These are phyloP conservation scores for Excalfactoria chinensis DNA, from an alignment of 2,113 vertebrate species.

Conservation along the genomic window DNA sequence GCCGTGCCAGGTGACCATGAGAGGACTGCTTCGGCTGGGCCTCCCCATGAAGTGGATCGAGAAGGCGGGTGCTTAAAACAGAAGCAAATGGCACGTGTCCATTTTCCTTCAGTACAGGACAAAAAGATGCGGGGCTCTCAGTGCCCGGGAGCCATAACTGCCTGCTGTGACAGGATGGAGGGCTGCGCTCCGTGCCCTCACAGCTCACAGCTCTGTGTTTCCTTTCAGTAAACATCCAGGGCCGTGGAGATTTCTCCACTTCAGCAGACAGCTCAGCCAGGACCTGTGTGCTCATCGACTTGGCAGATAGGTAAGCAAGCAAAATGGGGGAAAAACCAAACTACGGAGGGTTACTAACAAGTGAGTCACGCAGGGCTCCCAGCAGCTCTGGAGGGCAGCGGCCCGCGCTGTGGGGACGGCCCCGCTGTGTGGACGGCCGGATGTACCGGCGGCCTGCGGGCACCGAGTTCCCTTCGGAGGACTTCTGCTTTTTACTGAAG, in stretches of 20 bases:
- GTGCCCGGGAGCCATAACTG: neutral
- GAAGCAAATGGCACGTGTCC: neutral
- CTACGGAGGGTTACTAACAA: neutral
- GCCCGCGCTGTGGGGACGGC: accelerated
- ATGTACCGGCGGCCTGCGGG: too few relatives aligned
- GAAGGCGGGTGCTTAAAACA: neutral
- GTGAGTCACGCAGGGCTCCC: neutral
- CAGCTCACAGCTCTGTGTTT: neutral
- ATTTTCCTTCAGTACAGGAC: neutral
- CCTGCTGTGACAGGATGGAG: neutral
- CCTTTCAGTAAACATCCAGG: neutral
- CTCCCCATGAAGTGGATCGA: neutral
- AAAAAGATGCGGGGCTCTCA: neutral
- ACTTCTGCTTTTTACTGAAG: neutral
- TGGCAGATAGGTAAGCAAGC: neutral
- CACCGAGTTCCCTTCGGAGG: accelerated
- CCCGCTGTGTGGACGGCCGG: accelerated
- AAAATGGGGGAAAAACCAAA: neutral
- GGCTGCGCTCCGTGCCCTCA: neutral
- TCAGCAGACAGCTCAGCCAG: neutral
- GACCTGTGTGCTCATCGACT: neutral
- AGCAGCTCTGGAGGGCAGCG: neutral
- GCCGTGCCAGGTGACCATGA: neutral
- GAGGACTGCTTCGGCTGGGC: neutral
- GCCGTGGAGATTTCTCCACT: neutral